These are phyloP conservation scores for Bombyx mori DNA, from an alignment of 1,140 invertebrate species.

Conservation along the genomic window ASM3026992v2 NC_085110.1:15206501-15207000, in stretches of 20 bases:
- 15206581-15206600: no score
- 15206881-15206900: slow-evolving; percentile 35
- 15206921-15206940: neutral
- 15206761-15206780: neutral
- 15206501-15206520: no score
- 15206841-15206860: slow-evolving; percentile 20
- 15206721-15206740: neutral
- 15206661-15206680: no score
- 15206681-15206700: no score
- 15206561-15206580: no score
- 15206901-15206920: slow-evolving; percentile 4
- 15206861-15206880: slow-evolving; percentile 45
- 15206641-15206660: no score
- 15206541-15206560: no score
- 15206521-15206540: no score
- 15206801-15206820: slow-evolving; percentile 3
- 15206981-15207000: no score
- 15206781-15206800: slow-evolving; percentile 3
- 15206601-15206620: no score
- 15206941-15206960: neutral
- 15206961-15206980: neutral
- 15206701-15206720: no score
- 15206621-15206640: no score
- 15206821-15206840: slow-evolving; percentile 32
- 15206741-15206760: neutral